Base-by-base conservation (phyloP, 53 echinoderm and acorn worm species). In the Patiria pectinifera region DNA sequence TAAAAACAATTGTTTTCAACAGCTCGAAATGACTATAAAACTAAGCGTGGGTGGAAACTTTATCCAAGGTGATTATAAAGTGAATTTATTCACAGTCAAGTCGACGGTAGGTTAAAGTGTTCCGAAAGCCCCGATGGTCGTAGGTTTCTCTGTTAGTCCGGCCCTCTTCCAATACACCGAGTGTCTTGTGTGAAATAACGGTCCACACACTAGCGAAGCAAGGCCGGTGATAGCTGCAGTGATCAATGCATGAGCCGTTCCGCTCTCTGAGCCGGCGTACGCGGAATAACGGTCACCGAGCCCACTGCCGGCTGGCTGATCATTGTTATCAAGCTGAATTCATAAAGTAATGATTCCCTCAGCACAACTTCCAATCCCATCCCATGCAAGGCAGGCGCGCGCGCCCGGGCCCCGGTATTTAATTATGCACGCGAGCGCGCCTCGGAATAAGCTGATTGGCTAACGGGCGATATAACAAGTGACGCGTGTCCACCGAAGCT, bases 371-470 rank as follows among this genome's bases (percentile, higher is more conserved):
- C 82, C 79, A 78, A 78, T 78, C 79, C 79, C 45, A 78, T 26
- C 76, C 76, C 11, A 24, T 26, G 45, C 25, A 35, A 35, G 35
- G 35, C 35, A 35, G 35, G 35, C 53, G 53, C 53, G 53, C 53
- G 53, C 53, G 8, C 8, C 62, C 46, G 11, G 21, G 53, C 16
- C 12, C n/a, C 48, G 18, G 71, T 0, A 88, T 88, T 35, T 88
- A 88, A 88, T 87, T 88, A 88, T 88, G 88, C 78, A 88, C 35
- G 78, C 88, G 6, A 23, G 62, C 48, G 23, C 49, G 49, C 13
- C 58, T 14, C 70, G 44, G 85, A 16, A 15, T 23, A 35, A 61
- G 25, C 59, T 77, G 88, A 88, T 88, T 88, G 88, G 88, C 88
- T 77, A 6, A 44, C 44, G 19, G 88, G 61, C 60, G 45, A 88